Evolutionary conservation across 2,888 invertebrate species (phyloP), one percentile per base, ranked within the genome.

Genomic region (Orthonevra nobilis): DNA sequence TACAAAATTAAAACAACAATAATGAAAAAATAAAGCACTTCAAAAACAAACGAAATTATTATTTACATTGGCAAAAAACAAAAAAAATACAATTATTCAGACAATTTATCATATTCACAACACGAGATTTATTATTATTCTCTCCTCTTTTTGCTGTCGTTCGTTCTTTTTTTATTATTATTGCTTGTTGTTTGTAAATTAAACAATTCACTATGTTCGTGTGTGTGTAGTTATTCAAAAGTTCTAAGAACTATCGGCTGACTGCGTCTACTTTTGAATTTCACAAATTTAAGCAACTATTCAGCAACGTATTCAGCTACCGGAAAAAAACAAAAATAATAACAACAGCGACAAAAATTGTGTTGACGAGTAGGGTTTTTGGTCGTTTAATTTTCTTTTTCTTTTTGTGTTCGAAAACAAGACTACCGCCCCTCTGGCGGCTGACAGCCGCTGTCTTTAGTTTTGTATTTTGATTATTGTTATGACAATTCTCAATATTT

Each of bases 171-270:
- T 32, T 40, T 28, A 23, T 7, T 40, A 20, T n/a, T n/a, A n/a
- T n/a, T n/a, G n/a, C n/a, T n/a, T n/a, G 50, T 52, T 64, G 52
- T 68, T 63, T 61, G 75, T 64, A 60, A 69, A 75, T 70, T 75
- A 58, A 75, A 58, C 58, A 72, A 54, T 54, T 34, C 36, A 61
- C 61, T 23, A 26, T 23, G 14, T 50, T 32, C 32, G n/a, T n/a
- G n/a, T 58, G 20, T 34, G 19, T 61, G 17, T 38, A 42, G 20
- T 60, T 44, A 44, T 60, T 50, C 30, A 23, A 50, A 56, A 32
- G 50, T 50, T 26, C 9, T 26, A 36, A 34, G 10, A 9, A 23
- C 10, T 32, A 10, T 30, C 20, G 4, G n/a, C 12, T 3, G 2
- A 7, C 23, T 10, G 6, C 17, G 12, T 34, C 7, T 34, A 12